Evolutionary conservation across 1,140 invertebrate genomes (phyloP).

Genomic region (Sitophilus oryzae): DNA sequence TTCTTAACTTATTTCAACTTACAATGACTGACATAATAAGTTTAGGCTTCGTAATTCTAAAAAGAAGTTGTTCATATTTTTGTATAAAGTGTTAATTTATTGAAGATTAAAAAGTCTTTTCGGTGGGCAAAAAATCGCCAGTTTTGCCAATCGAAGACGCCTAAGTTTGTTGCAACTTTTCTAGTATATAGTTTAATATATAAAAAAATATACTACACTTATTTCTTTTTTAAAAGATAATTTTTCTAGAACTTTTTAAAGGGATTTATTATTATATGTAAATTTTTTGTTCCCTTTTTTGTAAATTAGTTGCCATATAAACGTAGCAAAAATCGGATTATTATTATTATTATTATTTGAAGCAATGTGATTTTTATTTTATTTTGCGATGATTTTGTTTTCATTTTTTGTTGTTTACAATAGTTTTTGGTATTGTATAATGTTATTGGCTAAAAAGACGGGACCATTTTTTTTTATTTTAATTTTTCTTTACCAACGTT

Average conservation of each 20-base stretch:
- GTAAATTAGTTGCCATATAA: constrained; percentile 35
- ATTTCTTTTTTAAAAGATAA: constrained; percentile 8
- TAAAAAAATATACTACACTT: constrained; percentile 19
- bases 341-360: constrained; percentile 28
- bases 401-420: constrained; percentile 22
- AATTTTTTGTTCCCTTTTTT: constrained; percentile 25
- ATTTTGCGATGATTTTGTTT: constrained; percentile 22
- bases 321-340: constrained; percentile 30
- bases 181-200: constrained; percentile 26
- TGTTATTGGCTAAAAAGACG: constrained; percentile 28
- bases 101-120: constrained; percentile 16
- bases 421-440: constrained; percentile 27
- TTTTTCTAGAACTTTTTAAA: constrained; percentile 12
- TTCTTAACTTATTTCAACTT: constrained; percentile 36
- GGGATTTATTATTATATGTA: constrained; percentile 12
- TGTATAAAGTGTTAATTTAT: constrained; percentile 39
- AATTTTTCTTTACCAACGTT: constrained; percentile 19
- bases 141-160: constrained; percentile 24
- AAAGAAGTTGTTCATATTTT: constrained; percentile 41
- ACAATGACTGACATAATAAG: constrained; percentile 43
- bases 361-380: constrained; percentile 16
- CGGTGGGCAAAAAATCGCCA: constrained; percentile 34
- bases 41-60: constrained; percentile 34
- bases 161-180: constrained; percentile 17
- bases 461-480: constrained; percentile 38